Evolutionary conservation across 2,888 invertebrate species (phyloP).

Genomic region (Euclidia mi): DNA sequence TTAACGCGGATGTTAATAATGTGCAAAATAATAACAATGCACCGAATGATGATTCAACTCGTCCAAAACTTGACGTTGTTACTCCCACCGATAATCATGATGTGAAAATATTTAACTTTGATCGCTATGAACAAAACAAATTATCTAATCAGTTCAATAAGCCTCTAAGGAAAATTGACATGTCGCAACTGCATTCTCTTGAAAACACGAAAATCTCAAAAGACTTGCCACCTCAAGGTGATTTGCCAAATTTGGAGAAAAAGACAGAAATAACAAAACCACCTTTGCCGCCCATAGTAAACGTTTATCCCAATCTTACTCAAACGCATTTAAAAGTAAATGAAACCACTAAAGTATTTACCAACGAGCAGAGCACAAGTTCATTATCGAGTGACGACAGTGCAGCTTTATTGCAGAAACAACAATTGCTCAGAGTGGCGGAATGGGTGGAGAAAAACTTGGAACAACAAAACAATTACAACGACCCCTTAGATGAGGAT

Average conservation of each 20-base stretch:
- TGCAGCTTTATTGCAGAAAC: conserved; percentile 89
- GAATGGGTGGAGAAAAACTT: conserved; percentile 94
- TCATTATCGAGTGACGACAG: conserved; percentile 88
- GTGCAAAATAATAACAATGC: conserved; percentile 69
- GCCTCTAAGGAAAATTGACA: conserved; percentile 82
- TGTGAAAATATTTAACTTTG: conserved; percentile 88
- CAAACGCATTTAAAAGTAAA: conserved; percentile 87
- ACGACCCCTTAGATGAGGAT: conserved; percentile 83
- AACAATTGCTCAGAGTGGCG: conserved; percentile 92
- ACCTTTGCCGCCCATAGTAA: conserved; percentile 78
- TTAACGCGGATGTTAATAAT: conserved; percentile 68
- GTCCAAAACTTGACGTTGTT: conserved; percentile 60
- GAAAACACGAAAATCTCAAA: conserved; percentile 87
- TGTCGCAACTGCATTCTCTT: conserved; percentile 83
- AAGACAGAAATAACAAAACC: conserved; percentile 71
- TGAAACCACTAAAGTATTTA: conserved; percentile 82
- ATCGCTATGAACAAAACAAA: conserved; percentile 87
- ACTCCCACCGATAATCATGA: conserved; percentile 76
- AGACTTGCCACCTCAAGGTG: conserved; percentile 78
- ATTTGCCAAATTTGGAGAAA: conserved; percentile 68
- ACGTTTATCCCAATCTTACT: conserved; percentile 85
- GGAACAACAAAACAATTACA: conserved; percentile 85
- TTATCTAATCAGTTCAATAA: conserved; percentile 73
- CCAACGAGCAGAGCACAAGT: conserved; percentile 87
- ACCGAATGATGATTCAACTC: conserved; percentile 51